These are phyloP conservation scores for Stenodema calcarata DNA, from an alignment of 2,888 invertebrate species.

Conservation along the genomic window DNA sequence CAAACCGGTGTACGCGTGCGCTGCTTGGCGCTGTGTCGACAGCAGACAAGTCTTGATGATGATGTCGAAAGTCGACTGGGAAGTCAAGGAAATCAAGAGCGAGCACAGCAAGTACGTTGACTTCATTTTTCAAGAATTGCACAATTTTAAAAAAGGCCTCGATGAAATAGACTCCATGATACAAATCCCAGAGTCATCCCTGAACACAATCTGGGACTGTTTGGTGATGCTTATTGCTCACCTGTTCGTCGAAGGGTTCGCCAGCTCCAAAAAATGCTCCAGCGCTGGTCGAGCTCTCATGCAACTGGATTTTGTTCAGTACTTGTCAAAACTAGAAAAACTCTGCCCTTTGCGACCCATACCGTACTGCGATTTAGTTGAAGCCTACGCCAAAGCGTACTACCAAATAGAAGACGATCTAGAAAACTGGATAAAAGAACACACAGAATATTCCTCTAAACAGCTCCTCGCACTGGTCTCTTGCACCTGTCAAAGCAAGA, in stretches of 20 bases:
- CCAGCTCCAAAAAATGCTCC: slow-evolving; percentile 90
- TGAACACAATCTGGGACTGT: slow-evolving; percentile 83
- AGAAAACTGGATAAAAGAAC: slow-evolving; percentile 86
- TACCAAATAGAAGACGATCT: slow-evolving; percentile 90
- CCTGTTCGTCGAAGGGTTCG: slow-evolving; percentile 90
- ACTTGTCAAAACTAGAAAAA: slow-evolving; percentile 87
- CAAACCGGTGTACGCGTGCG: slow-evolving; percentile 85
- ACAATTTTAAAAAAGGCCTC: slow-evolving; percentile 75
- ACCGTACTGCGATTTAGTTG: slow-evolving; percentile 89
- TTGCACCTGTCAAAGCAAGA: slow-evolving; percentile 88
- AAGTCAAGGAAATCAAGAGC: slow-evolving; percentile 92
- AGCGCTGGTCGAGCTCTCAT: slow-evolving; percentile 95
- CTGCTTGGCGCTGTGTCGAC: slow-evolving; percentile 81
- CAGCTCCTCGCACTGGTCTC: slow-evolving; percentile 84
- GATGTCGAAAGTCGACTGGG: slow-evolving; percentile 96
- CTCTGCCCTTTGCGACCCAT: slow-evolving; percentile 83
- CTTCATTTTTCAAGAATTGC: slow-evolving; percentile 66
- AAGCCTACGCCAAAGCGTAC: slow-evolving; percentile 94
- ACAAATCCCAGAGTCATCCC: slow-evolving; percentile 73
- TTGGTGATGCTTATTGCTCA: slow-evolving; percentile 85
- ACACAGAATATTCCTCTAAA: slow-evolving; percentile 88
- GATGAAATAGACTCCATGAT: slow-evolving; percentile 75
- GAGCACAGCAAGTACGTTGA: slow-evolving; percentile 92
- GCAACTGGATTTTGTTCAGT: slow-evolving; percentile 97
- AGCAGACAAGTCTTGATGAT: slow-evolving; percentile 75